Percentiles rank a stretch among this genome's conserved stretches.
Conservation (phyloP, 1,140 invertebrate genomes). For the Monomorium pharaonis region DNA sequence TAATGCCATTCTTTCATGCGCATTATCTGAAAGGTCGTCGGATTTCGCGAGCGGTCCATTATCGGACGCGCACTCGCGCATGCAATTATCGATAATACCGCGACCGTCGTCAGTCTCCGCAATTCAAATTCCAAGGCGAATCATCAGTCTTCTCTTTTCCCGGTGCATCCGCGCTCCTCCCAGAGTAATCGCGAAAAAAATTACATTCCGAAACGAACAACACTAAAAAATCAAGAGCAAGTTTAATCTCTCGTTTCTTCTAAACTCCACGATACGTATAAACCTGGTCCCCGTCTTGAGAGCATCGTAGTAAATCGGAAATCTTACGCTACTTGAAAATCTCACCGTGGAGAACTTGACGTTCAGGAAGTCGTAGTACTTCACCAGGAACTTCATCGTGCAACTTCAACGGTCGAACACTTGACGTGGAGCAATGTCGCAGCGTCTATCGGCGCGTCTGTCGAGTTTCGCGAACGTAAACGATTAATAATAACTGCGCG, state of each 20-base stretch:
- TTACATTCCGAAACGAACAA: background rate
- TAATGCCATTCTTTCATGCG: constrained; percentile 75
- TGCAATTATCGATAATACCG: constrained; percentile 54
- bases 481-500: background rate
- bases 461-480: background rate
- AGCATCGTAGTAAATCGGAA: no score
- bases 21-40: constrained; percentile 67
- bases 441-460: constrained; percentile 28
- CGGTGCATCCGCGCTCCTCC: no score
- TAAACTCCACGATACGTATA: background rate
- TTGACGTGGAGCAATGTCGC: background rate
- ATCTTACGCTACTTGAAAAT: background rate
- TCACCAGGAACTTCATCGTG: constrained; percentile 82
- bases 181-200: background rate
- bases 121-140: constrained; percentile 24
- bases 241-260: background rate
- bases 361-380: constrained; percentile 80
- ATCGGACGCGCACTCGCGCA: constrained; percentile 51
- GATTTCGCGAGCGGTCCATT: constrained; percentile 58
- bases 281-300: background rate
- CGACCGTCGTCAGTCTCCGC: constrained; percentile 9
- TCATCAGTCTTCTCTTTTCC: background rate
- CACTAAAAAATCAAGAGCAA: background rate
- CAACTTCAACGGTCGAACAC: background rate
- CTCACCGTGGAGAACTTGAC: constrained; percentile 82